phyloP scores from a whole-genome alignment of 2,888 invertebrate species.

The Steinernema carpocapsae region DNA sequence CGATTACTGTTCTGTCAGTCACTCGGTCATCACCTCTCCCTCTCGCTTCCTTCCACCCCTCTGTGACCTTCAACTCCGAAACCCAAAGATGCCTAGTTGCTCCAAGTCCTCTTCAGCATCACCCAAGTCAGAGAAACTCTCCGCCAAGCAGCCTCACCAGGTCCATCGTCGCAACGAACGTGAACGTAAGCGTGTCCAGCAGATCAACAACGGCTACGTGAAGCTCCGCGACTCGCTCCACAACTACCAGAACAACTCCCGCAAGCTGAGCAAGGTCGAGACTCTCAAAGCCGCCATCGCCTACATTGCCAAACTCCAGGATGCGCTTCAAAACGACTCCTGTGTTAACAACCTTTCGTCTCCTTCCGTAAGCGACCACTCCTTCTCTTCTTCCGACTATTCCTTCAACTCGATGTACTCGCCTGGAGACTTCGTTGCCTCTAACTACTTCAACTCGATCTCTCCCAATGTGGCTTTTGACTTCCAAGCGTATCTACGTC shows the following conservation, averaged over 20 bases:
- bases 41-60: background rate
- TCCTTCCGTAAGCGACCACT: background rate
- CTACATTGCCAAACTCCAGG: constrained; percentile 42
- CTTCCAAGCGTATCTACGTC: constrained; percentile 25
- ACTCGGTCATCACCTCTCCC: background rate
- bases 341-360: constrained; percentile 11
- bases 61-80: background rate
- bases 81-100: constrained; percentile 2
- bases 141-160: constrained; percentile 40
- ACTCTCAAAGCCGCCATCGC: constrained; percentile 51
- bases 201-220: constrained; percentile 49
- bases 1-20: constrained; percentile 31
- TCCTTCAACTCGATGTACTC: constrained; percentile 15
- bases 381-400: constrained; percentile 25
- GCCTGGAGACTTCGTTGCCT: constrained; percentile 7
- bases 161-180: constrained; percentile 54
- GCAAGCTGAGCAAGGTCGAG: constrained; percentile 51
- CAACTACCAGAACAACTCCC: constrained; percentile 30
- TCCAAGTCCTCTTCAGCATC: constrained; percentile 26
- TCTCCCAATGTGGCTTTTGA: constrained; percentile 2
- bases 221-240: constrained; percentile 40
- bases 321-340: background rate
- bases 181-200: constrained; percentile 49
- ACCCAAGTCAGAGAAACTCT: background rate
- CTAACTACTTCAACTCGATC: background rate